A percentile compares a stretch with the other conserved stretches of the same genome.
These are phyloP conservation scores for Stegophylla sp. DNA, from an alignment of 2,888 invertebrate genomes.

Conservation along the genomic window DNA sequence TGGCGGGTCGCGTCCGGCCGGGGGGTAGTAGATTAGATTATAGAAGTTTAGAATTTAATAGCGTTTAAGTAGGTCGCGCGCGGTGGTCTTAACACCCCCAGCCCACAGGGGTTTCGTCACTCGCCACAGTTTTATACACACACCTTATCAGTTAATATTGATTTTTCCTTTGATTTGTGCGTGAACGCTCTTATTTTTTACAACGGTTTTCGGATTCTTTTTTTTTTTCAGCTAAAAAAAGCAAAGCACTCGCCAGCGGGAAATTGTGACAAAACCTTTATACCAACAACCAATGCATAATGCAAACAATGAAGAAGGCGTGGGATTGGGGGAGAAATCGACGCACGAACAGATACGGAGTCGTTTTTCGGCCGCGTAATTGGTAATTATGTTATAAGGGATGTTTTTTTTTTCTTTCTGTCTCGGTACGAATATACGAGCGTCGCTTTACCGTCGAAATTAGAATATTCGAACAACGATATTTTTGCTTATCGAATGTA, in stretches of 20 bases:
- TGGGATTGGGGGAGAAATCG: not conserved
- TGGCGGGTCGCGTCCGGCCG: no score
- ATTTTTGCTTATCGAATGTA: no score
- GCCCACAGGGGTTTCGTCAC: not conserved
- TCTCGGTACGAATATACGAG: no score
- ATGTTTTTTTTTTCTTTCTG: no score
- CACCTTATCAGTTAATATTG: slow-evolving; percentile 1
- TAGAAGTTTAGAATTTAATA: slow-evolving; percentile 14
- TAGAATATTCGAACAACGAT: no score
- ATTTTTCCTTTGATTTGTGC: slow-evolving; percentile 18
- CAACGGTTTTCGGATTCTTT: not conserved
- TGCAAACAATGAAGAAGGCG: no score
- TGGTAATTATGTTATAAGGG: not conserved
- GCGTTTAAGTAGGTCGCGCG: slow-evolving; percentile 16
- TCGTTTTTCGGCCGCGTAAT: not conserved
- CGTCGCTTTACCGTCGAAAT: no score
- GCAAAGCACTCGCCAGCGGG: not conserved
- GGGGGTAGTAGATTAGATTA: slow-evolving; percentile 15
- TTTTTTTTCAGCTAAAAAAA: not conserved
- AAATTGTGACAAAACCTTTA: not conserved
- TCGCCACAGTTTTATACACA: not conserved
- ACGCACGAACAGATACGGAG: slow-evolving; percentile 7
- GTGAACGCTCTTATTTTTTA: not conserved
- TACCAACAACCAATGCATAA: slow-evolving; percentile 4
- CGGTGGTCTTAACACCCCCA: not conserved